Base-by-base conservation (phyloP, 92 coral and sea anemone species). In the Parazoanthus swiftii region DNA sequence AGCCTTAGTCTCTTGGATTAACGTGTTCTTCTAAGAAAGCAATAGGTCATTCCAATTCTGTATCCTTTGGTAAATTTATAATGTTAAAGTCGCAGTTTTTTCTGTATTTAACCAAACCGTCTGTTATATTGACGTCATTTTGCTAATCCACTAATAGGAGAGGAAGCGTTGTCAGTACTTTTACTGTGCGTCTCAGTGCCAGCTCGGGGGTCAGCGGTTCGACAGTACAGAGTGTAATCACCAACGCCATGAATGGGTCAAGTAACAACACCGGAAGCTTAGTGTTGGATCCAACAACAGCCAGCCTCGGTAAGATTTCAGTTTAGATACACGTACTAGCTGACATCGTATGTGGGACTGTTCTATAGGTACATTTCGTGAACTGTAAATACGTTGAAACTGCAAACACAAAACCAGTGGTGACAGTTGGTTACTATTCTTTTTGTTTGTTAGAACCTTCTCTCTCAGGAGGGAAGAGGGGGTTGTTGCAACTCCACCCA, bases 171-270 rank as follows among this genome's bases (percentile, higher is more conserved):
- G 25, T 84, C 78, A 84, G 87, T 70, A 43, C 44, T 1, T 70
- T 84, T 29, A 71, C 33, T 11, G 79, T 84, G 46, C 79, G 13
- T 16, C 44, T 84, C 44, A 84, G 79, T 84, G 16, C 87, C 56
- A 46, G 79, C 48, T 48, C 87, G 25, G 79, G 87, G 66, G 50
- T 72, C 87, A 48, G 67, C 67, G 87, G 87, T 84, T 84, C 79
- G 6, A 84, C 78, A 25, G 70, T 71, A 46, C 70, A 84, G n/a
- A 71, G 68, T 68, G 42, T 33, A 16, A 0, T 63, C 58, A 13
- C 46, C 10, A 16, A 51, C 67, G 56, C 8, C 18, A 33, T 82
- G 23, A 36, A 82, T 59, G 59, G 76, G 16, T 37, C 86, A 1
- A 82, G 33, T 66, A 68, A 7, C 54, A 82, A 33, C 38, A 7